Evolutionary conservation across 2,113 vertebrate genomes (phyloP).

Genomic region (Coracopsis vasa): DNA sequence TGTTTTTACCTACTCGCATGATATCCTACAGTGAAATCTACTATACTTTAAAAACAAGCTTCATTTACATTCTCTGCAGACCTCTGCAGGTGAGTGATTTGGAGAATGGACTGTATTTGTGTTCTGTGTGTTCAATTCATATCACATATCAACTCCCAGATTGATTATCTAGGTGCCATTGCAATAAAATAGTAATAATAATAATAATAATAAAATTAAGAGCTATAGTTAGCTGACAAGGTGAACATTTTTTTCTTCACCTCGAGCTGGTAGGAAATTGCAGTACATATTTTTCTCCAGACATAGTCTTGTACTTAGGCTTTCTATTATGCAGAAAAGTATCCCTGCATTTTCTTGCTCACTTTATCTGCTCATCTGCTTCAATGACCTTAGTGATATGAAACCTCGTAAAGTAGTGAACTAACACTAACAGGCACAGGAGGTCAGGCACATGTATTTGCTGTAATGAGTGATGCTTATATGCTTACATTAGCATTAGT

Average conservation of each 20-base stretch:
- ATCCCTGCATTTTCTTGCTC: not conserved
- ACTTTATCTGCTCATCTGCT: conserved; percentile 24
- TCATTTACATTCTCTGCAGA: not conserved
- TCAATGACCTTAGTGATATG: not conserved
- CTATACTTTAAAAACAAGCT: not conserved
- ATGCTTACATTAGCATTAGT: not conserved
- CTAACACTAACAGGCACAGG: not conserved
- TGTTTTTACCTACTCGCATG: accelerated
- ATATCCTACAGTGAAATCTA: not conserved
- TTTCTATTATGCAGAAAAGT: not conserved
- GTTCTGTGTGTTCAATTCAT: not conserved
- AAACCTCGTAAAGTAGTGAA: not conserved
- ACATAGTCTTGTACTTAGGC: conserved; percentile 30
- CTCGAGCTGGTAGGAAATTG: conserved; percentile 68
- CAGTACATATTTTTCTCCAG: conserved; percentile 63
- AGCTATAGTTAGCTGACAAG: conserved; percentile 62
- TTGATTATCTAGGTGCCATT: not conserved
- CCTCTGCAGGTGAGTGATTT: not conserved
- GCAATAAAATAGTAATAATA: conserved; percentile 9
- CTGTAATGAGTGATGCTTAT: not conserved
- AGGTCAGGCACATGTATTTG: not conserved
- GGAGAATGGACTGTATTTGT: not conserved
- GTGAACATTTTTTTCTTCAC: conserved; percentile 1
- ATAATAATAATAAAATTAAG: conserved; percentile 66
- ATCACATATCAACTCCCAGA: not conserved